phyloP scores from a whole-genome alignment of 2,113 vertebrate genomes.

The Peromyscus polionotus region DNA sequence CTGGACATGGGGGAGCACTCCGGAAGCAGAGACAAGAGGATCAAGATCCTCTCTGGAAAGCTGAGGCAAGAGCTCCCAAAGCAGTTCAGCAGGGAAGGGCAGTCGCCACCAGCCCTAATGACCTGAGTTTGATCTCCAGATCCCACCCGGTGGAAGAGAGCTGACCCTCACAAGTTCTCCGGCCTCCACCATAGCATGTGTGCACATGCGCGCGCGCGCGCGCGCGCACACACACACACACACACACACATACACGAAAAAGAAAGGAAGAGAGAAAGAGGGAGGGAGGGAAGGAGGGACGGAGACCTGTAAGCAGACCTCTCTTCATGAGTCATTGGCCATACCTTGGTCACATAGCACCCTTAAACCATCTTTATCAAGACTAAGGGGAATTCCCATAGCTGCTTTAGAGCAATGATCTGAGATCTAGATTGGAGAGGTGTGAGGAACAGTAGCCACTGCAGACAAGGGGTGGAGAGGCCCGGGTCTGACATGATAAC shows the following conservation, averaged over 20 bases:
- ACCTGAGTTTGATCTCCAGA: not conserved
- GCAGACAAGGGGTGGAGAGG: not conserved
- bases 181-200: not conserved
- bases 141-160: not conserved
- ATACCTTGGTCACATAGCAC: not conserved
- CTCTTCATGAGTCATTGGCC: not conserved
- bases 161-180: not conserved
- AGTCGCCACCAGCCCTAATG: no score
- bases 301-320: not conserved
- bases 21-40: not conserved
- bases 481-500: not conserved
- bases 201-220: fast-evolving
- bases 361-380: not conserved
- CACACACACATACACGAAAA: not conserved
- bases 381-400: not conserved
- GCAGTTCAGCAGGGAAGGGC: not conserved
- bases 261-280: not conserved
- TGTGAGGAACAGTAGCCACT: not conserved
- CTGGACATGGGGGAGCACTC: no score
- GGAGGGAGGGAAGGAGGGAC: not conserved
- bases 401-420: not conserved
- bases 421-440: not conserved
- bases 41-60: not conserved
- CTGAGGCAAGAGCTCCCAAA: not conserved
- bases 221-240: not conserved